These are phyloP conservation scores for Tor tambroides DNA, from an alignment of 2,113 vertebrate genomes.

Conservation along the genomic window DNA sequence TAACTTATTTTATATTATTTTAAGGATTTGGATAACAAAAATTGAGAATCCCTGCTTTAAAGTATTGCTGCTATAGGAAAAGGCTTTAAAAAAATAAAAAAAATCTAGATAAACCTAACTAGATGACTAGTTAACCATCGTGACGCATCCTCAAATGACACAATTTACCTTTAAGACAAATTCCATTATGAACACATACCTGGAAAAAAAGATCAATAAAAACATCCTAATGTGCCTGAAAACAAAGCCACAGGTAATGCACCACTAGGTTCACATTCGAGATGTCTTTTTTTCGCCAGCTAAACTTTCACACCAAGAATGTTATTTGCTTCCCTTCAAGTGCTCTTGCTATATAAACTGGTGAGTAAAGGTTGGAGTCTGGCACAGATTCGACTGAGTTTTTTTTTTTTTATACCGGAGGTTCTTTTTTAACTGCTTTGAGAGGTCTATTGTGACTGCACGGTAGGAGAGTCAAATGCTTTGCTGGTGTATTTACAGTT, in stretches of 20 bases:
- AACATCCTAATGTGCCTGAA: background rate
- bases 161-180: background rate
- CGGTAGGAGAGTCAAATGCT: background rate
- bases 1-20: background rate
- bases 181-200: background rate
- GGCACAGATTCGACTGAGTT: background rate
- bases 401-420: background rate
- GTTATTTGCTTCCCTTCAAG: background rate
- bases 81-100: too few species aligned
- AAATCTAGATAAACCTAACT: too few species aligned
- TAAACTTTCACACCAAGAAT: constrained; percentile 12
- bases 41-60: background rate
- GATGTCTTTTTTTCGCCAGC: background rate
- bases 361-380: background rate
- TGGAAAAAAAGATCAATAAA: background rate
- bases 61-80: background rate
- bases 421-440: background rate
- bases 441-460: background rate
- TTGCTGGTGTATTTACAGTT: constrained; percentile 26
- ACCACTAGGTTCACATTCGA: background rate
- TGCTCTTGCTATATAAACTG: background rate
- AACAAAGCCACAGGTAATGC: background rate
- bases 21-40: background rate
- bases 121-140: background rate
- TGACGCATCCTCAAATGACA: background rate